Base-by-base conservation (phyloP, 2,113 vertebrate species). In the Microcebus murinus region DNA sequence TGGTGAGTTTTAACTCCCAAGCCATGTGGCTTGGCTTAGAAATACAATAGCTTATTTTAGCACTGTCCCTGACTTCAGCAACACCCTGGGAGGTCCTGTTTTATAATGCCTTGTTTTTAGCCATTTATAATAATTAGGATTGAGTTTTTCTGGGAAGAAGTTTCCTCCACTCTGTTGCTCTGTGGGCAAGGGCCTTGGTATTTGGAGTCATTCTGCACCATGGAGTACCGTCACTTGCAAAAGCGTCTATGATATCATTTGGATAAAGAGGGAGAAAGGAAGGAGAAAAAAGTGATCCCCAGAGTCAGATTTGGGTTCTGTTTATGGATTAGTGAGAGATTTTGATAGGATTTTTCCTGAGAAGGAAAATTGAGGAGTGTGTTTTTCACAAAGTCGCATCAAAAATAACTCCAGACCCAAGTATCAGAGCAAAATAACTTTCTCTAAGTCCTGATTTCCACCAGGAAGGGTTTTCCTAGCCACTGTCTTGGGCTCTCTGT, bases 31-130 rank as follows among this genome's bases (percentile, higher is more conserved):
- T 10, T 9, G 14, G 36, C 55, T 85, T 85, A 31, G 65, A 63
- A 50, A 36, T 52, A 21, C 42, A 70, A 36, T 70, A 48, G 39
- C 80, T 84, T 34, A 50, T 63, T 95, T 92, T 94, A 71, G 50
- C 31, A 57, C 23, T 15, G 1, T 73, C 67, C 48, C n/a, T 94
- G 65, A 71, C 71, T 85, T 77, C 14, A 12, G 6, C n/a, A 39
- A 9, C 29, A 59, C 27, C 13, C 65, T 87, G 88, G 85, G 85
- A 92, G 77, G 59, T 82, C 61, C 50, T 92, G n/a, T 91, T 95
- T 94, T 88, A 74, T 80, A 90, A 92, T 86, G n/a, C 68, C 48
- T 83, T 71, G 63, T 61, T 93, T 91, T 42, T 57, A 94, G 31
- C 52, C 61, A 73, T 80, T 94, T 55, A 73, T 84, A 80, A 81